Percentiles rank a stretch among this genome's conserved stretches.
phyloP scores from a whole-genome alignment of 2,888 invertebrate genomes.

The Temnothorax unifasciatus region DNA sequence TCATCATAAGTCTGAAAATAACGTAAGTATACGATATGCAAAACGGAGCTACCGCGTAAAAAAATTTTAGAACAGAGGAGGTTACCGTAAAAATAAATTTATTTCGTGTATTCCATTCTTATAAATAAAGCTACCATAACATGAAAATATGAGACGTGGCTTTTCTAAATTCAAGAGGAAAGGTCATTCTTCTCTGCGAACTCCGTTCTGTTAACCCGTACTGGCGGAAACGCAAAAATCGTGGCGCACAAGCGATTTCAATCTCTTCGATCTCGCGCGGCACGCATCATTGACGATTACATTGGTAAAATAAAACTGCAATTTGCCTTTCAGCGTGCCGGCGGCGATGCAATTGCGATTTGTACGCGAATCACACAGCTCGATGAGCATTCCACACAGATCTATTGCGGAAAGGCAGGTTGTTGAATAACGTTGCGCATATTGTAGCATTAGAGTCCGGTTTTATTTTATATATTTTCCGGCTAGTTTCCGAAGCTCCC shows the following conservation, averaged over 20 bases:
- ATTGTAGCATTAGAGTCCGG: neutral
- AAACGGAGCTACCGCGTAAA: neutral
- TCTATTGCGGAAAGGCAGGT: neutral
- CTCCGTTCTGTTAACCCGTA: neutral
- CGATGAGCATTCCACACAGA: constrained; percentile 20
- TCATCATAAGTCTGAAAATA: neutral
- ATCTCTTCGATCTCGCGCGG: constrained; percentile 8
- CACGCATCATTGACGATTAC: constrained; percentile 17
- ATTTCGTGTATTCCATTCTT: neutral
- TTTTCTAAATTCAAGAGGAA: neutral
- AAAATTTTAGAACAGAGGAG: neutral
- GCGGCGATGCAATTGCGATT: constrained; percentile 30
- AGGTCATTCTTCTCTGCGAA: neutral
- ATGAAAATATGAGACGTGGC: neutral
- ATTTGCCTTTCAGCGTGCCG: constrained; percentile 27
- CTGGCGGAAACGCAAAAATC: neutral
- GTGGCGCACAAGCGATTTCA: constrained; percentile 17
- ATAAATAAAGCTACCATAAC: neutral
- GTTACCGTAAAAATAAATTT: neutral
- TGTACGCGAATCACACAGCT: constrained; percentile 12
- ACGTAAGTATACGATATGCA: neutral
- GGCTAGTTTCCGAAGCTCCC: neutral
- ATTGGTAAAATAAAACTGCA: constrained; percentile 43
- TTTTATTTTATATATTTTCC: constrained; percentile 17
- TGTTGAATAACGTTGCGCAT: constrained; percentile 8